These are phyloP conservation scores for Hippopotamus amphibius DNA, from an alignment of 2,113 vertebrate genomes.

Conservation along the genomic window DNA sequence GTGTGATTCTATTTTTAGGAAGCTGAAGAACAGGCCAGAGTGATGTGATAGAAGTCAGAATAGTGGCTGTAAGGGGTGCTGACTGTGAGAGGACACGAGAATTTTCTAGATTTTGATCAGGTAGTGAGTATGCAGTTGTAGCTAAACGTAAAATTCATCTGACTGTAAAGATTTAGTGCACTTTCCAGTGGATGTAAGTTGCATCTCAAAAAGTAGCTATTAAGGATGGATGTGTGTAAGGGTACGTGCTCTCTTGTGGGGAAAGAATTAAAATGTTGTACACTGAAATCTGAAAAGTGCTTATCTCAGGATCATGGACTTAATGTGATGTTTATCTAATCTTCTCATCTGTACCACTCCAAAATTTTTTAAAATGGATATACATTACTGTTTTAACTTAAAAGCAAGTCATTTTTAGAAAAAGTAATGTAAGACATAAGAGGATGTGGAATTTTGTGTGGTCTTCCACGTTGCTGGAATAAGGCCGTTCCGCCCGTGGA, in stretches of 20 bases:
- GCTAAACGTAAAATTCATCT: no score
- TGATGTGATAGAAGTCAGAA: not conserved
- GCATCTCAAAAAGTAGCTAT: not conserved
- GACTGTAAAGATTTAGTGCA: not conserved
- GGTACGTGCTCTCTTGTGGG: no score
- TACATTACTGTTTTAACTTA: not conserved
- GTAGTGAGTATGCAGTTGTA: not conserved
- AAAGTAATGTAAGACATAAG: not conserved
- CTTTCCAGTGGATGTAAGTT: not conserved
- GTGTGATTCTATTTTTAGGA: not conserved
- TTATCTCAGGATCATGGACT: not conserved
- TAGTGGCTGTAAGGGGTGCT: accelerated
- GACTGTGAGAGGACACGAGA: not conserved
- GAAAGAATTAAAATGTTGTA: not conserved
- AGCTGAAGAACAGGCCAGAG: not conserved
- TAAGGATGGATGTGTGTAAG: no score
- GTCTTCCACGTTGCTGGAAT: not conserved
- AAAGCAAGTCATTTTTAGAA: not conserved
- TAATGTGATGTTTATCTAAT: not conserved
- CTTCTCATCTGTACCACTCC: not conserved
- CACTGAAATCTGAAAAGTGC: not conserved
- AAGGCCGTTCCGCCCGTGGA: not conserved
- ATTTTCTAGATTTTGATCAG: not conserved
- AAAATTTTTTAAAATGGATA: not conserved
- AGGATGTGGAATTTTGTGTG: not conserved